Base-by-base conservation (phyloP, 1,140 invertebrate species). In the Microplitis demolitor region DNA sequence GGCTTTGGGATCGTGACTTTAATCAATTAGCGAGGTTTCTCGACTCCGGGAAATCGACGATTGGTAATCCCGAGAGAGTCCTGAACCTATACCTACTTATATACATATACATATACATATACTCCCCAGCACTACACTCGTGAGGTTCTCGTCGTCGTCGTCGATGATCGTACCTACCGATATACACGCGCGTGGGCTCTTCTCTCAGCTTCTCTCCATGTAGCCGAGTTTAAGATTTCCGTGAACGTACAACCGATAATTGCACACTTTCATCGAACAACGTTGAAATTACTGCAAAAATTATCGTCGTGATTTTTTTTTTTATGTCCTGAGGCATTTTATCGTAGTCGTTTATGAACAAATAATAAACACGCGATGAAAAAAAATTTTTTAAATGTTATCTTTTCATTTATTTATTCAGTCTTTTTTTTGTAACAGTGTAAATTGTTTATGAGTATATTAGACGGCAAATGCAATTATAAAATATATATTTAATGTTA, bases 1-100 rank as follows among this genome's bases (percentile, higher is more conserved):
- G 75, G 81, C 79, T 78, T 82, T 78, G 77, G 77, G 76, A 83
- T 83, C 81, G 81, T 83, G 81, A 83, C 81, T 83, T 82, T 83
- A 83, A 83, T 83, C 81, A 83, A 83, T 83, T 83, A 83, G 81
- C 78, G 78, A 69, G 78, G 80, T 85, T 86, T 83, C 84, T 84
- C 80, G 79, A 79, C 80, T 83, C 79, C 82, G 83, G 82, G 84
- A 84, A 85, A 85, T 85, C 74, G 69, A 75, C 74, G 80, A 85
- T 85, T 85, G 84, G 82, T 84, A 84, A 85, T 84, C 81, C 82
- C 37, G 24, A n/a, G 63, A 64, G 31, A 60, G 31, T 50, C 45
- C 31, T 31, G 60, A 62, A 62, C 33, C 60, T 45, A 45, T 45
- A 45, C 39, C 39, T 45, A 8, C 24, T 24, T 45, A 45, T 45